Conservation (phyloP, 2,888 invertebrate genomes). For the Leptinotarsa haldemani region DNA sequence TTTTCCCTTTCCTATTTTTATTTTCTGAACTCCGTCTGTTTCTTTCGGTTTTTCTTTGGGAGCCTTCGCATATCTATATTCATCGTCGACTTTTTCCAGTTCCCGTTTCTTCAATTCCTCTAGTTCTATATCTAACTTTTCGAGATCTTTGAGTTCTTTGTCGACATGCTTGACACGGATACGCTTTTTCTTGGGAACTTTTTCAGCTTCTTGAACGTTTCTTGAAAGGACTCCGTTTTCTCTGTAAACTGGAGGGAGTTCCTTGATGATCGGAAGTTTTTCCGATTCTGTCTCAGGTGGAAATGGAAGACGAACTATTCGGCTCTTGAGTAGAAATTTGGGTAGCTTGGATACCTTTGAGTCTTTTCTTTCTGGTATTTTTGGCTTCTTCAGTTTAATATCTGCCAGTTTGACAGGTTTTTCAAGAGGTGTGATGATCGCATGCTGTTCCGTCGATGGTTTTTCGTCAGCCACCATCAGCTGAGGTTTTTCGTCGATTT, state of each 20-base stretch:
- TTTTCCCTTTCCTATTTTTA: slow-evolving; percentile 67
- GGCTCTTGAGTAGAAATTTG: slow-evolving; percentile 66
- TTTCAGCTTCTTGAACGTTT: slow-evolving; percentile 67
- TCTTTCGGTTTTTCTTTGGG: slow-evolving; percentile 56
- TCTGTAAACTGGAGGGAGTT: slow-evolving; percentile 63
- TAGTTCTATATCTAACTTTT: slow-evolving; percentile 65
- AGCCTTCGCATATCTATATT: slow-evolving; percentile 59
- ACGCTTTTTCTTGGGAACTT: slow-evolving; percentile 64
- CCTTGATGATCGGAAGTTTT: slow-evolving; percentile 60
- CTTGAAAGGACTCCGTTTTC: slow-evolving; percentile 67
- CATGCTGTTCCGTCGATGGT: slow-evolving; percentile 59
- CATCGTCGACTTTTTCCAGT: slow-evolving; percentile 63
- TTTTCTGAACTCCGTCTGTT: slow-evolving; percentile 58
- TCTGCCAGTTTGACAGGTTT: slow-evolving; percentile 68
- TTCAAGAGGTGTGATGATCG: slow-evolving; percentile 58
- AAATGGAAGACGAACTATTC: slow-evolving; percentile 64
- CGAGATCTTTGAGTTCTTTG: slow-evolving; percentile 62
- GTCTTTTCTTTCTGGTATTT: slow-evolving; percentile 60
- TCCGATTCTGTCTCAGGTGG: slow-evolving; percentile 63
- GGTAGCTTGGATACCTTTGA: slow-evolving; percentile 61
- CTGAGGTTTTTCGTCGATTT: slow-evolving; percentile 33
- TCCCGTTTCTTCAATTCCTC: slow-evolving; percentile 62
- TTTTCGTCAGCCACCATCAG: slow-evolving; percentile 44
- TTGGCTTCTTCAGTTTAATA: slow-evolving; percentile 67
- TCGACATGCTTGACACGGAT: slow-evolving; percentile 64